Base-by-base conservation (phyloP, 2,113 vertebrate species). In the Tachycineta bicolor region DNA sequence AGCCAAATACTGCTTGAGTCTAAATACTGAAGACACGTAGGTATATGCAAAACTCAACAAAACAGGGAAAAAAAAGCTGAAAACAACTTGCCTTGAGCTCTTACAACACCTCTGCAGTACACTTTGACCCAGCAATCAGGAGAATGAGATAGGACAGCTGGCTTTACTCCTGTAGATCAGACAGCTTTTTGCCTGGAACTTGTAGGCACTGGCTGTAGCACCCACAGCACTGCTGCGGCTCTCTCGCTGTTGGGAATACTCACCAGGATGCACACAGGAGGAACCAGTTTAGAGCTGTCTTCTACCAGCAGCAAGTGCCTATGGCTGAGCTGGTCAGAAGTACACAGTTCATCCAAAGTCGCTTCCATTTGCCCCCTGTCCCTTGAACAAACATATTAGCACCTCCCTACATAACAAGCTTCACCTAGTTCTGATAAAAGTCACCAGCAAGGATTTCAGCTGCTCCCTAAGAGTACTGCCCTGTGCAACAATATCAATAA, bases 1-100 rank as follows among this genome's bases (percentile, higher is more conserved):
- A 77, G 25, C 11, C 23, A 55, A 80, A 22, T 47, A 60, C 23
- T 64, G 26, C 50, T 50, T 76, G 44, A 75, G 18, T 25, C 29
- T 64, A 83, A 86, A 83, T 46, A 65, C 31, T 56, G 26, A 89
- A 93, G 49, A 63, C 20, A 60, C 3, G 5, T 16, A 62, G 37
- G 20, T 44, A 22, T 60, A 69, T 1, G 4, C 44, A 47, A 89
- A 91, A 83, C 71, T 23, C 41, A 82, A 28, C 31, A 62, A 44
- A 49, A 5, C 1, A 2, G 14, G 6, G 4, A 3, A 1, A 9
- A 22, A 47, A 46, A 68, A 25, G 8, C 37, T 31, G 19, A 24
- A 83, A 77, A 50, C 5, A 50, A 43, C 31, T 33, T 49, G 24
- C 41, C 50, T 77, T 67, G 31, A 70, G 24, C 14, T 76, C 73